Evolutionary conservation across 2,113 vertebrate species (phyloP).

Genomic region (Tiliqua scincoides): DNA sequence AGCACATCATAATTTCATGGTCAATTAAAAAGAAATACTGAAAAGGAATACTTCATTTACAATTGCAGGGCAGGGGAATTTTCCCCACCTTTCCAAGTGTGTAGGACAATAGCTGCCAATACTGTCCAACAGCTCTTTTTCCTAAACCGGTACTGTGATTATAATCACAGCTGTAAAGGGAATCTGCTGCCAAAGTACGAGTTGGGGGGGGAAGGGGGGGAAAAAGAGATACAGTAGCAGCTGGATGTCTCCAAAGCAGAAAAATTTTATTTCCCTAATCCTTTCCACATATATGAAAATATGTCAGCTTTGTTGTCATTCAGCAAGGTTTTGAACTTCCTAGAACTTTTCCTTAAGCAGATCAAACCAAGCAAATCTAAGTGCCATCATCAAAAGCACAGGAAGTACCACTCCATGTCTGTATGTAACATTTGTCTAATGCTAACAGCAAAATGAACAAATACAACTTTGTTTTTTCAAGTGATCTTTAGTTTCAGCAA

Average conservation of each 20-base stretch:
- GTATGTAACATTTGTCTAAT: background rate
- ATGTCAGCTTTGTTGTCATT: constrained; percentile 22
- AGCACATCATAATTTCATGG: background rate
- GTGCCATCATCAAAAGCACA: constrained; percentile 8
- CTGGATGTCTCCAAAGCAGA: constrained; percentile 57
- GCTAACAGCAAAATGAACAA: constrained; percentile 16
- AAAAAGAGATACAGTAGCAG: constrained; percentile 62
- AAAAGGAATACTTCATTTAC: constrained; percentile 41
- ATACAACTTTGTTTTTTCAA: background rate
- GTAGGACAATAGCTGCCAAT: constrained; percentile 59
- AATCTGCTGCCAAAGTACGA: constrained; percentile 66
- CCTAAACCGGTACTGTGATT: constrained; percentile 59
- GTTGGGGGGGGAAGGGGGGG: constrained; percentile 45
- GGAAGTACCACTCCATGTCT: background rate
- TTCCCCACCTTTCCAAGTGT: constrained; percentile 59
- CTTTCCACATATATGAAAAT: constrained; percentile 36
- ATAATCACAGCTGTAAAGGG: constrained; percentile 66
- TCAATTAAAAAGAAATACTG: background rate
- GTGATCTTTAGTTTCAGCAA: constrained; percentile 23
- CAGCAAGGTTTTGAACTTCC: constrained; percentile 17
- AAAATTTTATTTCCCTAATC: constrained; percentile 38
- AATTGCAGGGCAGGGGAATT: constrained; percentile 33
- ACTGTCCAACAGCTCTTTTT: constrained; percentile 61
- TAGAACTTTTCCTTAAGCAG: constrained; percentile 14
- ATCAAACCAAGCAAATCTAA: background rate